Conservation (phyloP, 92 coral and sea anemone species). For the Phenganax stokvisi region DNA sequence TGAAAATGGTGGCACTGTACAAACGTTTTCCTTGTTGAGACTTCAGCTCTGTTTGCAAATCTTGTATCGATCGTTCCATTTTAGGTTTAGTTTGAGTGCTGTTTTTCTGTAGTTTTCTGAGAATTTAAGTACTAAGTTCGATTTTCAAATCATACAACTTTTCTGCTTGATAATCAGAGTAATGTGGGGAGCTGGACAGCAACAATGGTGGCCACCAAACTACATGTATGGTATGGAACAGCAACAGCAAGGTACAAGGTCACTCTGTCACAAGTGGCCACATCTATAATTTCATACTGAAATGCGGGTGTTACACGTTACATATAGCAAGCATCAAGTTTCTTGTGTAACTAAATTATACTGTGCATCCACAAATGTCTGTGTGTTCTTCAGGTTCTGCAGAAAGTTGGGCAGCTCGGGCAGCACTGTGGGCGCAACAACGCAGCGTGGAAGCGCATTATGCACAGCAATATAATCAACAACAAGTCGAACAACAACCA, state of each 20-base stretch:
- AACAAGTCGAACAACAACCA: slow-evolving; percentile 36
- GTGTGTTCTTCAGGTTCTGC: slow-evolving; percentile 57
- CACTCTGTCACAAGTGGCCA: not conserved
- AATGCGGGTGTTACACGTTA: not conserved
- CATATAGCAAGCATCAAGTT: too few relatives aligned
- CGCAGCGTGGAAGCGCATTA: slow-evolving; percentile 80
- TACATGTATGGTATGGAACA: slow-evolving; percentile 56
- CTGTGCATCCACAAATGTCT: not conserved
- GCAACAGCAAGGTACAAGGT: not conserved
- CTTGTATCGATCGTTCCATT: too few relatives aligned
- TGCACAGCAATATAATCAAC: slow-evolving; percentile 49
- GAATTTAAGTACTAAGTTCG: too few relatives aligned
- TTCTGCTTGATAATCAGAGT: not conserved
- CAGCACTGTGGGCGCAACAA: slow-evolving; percentile 97
- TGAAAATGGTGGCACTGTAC: too few relatives aligned
- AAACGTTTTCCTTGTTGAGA: too few relatives aligned
- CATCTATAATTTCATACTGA: not conserved
- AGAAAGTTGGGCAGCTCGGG: slow-evolving; percentile 93
- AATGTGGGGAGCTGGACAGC: slow-evolving; percentile 97
- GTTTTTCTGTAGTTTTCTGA: too few relatives aligned
- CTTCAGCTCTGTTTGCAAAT: too few relatives aligned
- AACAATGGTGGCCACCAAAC: slow-evolving; percentile 97
- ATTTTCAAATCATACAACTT: too few relatives aligned
- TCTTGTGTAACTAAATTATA: too few relatives aligned
- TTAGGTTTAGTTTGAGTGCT: too few relatives aligned